Evolutionary conservation across 2,888 invertebrate genomes (phyloP).

Genomic region (Drosophila peninsularis): DNA sequence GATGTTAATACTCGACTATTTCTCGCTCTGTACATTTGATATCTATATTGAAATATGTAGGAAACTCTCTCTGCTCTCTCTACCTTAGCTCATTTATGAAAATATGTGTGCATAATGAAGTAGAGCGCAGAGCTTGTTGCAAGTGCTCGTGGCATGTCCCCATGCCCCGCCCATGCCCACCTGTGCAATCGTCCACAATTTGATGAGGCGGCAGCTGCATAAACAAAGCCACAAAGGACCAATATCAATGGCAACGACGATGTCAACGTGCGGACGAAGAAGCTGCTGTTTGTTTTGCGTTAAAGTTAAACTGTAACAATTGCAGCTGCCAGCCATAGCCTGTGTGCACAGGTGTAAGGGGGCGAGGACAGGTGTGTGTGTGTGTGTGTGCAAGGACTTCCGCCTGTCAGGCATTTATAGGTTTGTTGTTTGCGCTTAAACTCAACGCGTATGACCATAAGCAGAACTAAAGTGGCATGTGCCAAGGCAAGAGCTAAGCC

Average conservation of each 20-base stretch:
- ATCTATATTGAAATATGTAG: background rate
- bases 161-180: background rate
- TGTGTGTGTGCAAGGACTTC: slow-evolving; percentile 33
- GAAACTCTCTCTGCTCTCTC: too few species aligned
- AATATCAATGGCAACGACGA: slow-evolving; percentile 43
- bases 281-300: slow-evolving; percentile 61
- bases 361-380: slow-evolving; percentile 1
- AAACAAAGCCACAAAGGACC: slow-evolving; percentile 65
- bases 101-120: slow-evolving; percentile 3
- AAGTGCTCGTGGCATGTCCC: background rate
- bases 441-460: slow-evolving; percentile 52
- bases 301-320: slow-evolving; percentile 65
- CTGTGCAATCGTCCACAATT: background rate
- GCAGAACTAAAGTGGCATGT: slow-evolving; percentile 20
- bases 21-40: background rate
- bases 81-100: slow-evolving; percentile 2
- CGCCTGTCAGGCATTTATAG: slow-evolving; percentile 64
- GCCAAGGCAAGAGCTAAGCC: slow-evolving; percentile 2
- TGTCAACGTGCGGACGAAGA: slow-evolving; percentile 18
- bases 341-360: background rate
- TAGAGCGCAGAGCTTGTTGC: background rate
- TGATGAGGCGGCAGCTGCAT: slow-evolving; percentile 64
- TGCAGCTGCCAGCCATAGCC: slow-evolving; percentile 54
- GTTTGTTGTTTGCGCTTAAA: slow-evolving; percentile 68
- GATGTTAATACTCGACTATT: too few species aligned